These are phyloP conservation scores for Eidolon dupreanum DNA, from an alignment of 2,797 vertebrate genomes.

Conservation along the genomic window DNA sequence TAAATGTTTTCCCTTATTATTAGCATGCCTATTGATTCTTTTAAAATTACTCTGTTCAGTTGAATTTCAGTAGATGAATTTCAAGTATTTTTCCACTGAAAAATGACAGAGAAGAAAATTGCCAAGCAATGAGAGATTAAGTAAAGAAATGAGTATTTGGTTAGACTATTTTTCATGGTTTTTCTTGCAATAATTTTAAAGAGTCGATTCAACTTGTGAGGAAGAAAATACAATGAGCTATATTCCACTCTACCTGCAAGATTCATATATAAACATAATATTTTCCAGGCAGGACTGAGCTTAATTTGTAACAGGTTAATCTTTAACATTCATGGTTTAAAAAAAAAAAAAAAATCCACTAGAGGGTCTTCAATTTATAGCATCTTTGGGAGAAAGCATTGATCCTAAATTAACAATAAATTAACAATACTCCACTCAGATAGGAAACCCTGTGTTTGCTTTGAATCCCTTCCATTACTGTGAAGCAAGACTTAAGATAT, in stretches of 20 bases:
- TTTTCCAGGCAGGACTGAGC: not conserved
- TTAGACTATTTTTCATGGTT: not conserved
- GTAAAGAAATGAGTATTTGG: slow-evolving; percentile 38
- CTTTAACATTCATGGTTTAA: not conserved
- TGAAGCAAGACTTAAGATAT: not conserved
- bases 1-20: slow-evolving; percentile 23
- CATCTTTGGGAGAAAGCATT: not conserved
- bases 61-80: slow-evolving; percentile 56
- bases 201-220: not conserved
- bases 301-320: not conserved
- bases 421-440: not conserved
- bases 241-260: not conserved
- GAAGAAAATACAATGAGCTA: not conserved
- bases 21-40: slow-evolving; percentile 43
- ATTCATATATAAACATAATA: not conserved
- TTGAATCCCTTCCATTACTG: not conserved
- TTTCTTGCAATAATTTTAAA: slow-evolving; percentile 14
- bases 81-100: slow-evolving; percentile 60
- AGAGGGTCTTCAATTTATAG: not conserved
- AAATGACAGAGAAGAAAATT: slow-evolving; percentile 51
- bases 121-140: slow-evolving; percentile 34
- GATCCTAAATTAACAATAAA: not conserved
- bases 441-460: not conserved
- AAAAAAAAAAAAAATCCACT: slow-evolving; percentile 3
- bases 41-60: slow-evolving; percentile 10